phyloP scores from a whole-genome alignment of 2,888 invertebrate genomes.

The Eristalis tenax region DNA sequence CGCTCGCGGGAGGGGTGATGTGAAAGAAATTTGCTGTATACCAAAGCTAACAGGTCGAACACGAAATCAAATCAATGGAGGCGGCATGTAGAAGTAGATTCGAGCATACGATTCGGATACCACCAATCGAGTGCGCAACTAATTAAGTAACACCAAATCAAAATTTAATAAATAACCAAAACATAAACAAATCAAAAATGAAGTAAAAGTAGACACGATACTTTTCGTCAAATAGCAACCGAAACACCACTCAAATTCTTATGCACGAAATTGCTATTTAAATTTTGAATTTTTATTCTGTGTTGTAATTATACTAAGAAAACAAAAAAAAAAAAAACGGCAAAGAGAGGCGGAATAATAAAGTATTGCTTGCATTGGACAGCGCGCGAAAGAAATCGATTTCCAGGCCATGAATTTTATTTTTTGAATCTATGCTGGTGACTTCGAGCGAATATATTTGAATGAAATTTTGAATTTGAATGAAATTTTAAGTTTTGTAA shows the following conservation, averaged over 20 bases:
- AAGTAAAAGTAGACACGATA: constrained; percentile 2
- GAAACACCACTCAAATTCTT: constrained; percentile 58
- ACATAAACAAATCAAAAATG: constrained; percentile 8
- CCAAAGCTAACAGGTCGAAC: constrained; percentile 17
- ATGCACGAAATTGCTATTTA: constrained; percentile 68
- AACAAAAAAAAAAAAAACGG: background rate
- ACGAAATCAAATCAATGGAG: constrained; percentile 4
- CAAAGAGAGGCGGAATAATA: constrained; percentile 41
- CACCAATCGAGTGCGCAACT: background rate
- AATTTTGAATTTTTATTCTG: constrained; percentile 59
- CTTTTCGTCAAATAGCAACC: constrained; percentile 26
- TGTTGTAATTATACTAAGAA: constrained; percentile 59
- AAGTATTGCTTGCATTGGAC: constrained; percentile 62
- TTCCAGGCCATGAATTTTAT: too few relatives aligned
- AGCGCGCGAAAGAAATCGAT: constrained; percentile 44
- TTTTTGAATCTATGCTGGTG: too few relatives aligned
- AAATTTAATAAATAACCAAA: constrained; percentile 33
- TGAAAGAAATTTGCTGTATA: constrained; percentile 15
- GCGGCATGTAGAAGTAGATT: background rate
- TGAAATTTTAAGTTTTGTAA: too few relatives aligned
- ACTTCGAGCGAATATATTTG: too few relatives aligned
- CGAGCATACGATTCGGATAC: background rate
- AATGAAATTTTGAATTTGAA: too few relatives aligned
- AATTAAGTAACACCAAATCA: constrained; percentile 40
- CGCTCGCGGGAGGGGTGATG: background rate